Conservation (phyloP, 2,797 vertebrate species). For the Protonibea diacanthus region DNA sequence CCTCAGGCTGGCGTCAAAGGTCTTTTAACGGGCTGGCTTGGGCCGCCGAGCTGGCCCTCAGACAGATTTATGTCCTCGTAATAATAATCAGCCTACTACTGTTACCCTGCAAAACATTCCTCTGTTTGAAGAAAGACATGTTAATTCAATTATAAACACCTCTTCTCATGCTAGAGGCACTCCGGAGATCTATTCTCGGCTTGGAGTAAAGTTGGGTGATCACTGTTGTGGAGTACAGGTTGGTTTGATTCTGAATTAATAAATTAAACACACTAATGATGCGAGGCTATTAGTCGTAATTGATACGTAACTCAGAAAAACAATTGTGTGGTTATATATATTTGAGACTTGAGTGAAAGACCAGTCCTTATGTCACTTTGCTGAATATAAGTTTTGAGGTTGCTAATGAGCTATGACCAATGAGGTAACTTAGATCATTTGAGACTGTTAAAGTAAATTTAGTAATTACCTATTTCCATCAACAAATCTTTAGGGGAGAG, state of each 20-base stretch:
- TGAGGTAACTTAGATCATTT: slow-evolving; percentile 50
- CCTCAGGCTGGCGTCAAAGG: slow-evolving; percentile 74
- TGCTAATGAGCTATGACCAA: slow-evolving; percentile 58
- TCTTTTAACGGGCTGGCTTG: slow-evolving; percentile 74
- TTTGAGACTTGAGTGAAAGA: slow-evolving; percentile 16
- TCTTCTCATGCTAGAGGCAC: slow-evolving; percentile 69
- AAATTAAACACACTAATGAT: slow-evolving; percentile 15
- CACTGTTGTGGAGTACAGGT: slow-evolving; percentile 23
- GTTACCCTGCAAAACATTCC: slow-evolving; percentile 79
- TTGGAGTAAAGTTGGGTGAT: slow-evolving; percentile 20
- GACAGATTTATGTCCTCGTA: slow-evolving; percentile 82
- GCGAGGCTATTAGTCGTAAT: slow-evolving; percentile 33
- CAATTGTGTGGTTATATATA: slow-evolving; percentile 10
- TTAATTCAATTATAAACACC: slow-evolving; percentile 82
- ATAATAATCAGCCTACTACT: slow-evolving; percentile 83
- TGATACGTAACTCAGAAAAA: slow-evolving; percentile 44
- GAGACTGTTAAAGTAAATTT: slow-evolving; percentile 52
- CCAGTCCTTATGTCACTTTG: slow-evolving; percentile 8
- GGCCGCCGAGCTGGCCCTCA: slow-evolving; percentile 65
- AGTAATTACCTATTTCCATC: slow-evolving; percentile 66
- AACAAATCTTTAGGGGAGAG: slow-evolving; percentile 59
- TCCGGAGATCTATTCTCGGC: slow-evolving; percentile 60
- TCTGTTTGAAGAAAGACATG: slow-evolving; percentile 77
- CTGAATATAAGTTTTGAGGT: slow-evolving; percentile 37
- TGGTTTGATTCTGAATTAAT: slow-evolving; percentile 46